Conservation (phyloP, 2,113 vertebrate genomes). For the Zingel zingel region DNA sequence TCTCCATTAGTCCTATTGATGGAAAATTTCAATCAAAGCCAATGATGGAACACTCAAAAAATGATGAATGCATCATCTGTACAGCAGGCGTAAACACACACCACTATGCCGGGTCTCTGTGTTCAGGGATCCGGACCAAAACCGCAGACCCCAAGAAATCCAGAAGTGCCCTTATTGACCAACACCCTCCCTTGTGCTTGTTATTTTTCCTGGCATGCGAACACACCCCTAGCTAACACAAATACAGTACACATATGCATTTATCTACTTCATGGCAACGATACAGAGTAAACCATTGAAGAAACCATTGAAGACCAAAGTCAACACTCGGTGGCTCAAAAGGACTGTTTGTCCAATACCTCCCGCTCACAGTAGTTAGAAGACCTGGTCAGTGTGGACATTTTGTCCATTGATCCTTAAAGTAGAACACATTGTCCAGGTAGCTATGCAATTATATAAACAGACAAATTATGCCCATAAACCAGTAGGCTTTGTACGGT, state of each 20-base stretch:
- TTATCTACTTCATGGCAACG: slow-evolving; percentile 70
- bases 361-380: slow-evolving; percentile 22
- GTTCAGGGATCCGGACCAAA: slow-evolving; percentile 50
- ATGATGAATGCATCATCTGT: slow-evolving; percentile 72
- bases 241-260: slow-evolving; percentile 77
- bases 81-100: slow-evolving; percentile 51
- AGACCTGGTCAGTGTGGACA: slow-evolving; percentile 33
- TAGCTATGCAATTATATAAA: slow-evolving; percentile 1
- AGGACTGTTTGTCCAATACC: slow-evolving; percentile 61
- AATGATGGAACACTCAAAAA: slow-evolving; percentile 43
- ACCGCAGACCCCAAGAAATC: slow-evolving; percentile 73
- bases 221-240: slow-evolving; percentile 75
- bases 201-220: slow-evolving; percentile 79
- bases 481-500: neutral
- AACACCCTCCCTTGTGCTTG: slow-evolving; percentile 78
- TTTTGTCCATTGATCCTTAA: slow-evolving; percentile 40
- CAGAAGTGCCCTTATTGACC: slow-evolving; percentile 73
- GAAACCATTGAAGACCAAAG: slow-evolving; percentile 76
- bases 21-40: slow-evolving; percentile 72
- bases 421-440: slow-evolving; percentile 44
- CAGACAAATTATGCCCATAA: neutral
- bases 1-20: slow-evolving; percentile 41
- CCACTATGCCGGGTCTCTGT: slow-evolving; percentile 58
- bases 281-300: slow-evolving; percentile 70
- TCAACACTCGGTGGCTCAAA: slow-evolving; percentile 72